Percentiles rank a stretch among this genome's conserved stretches.
These are phyloP conservation scores for Phaonia tiefii DNA, from an alignment of 2,888 invertebrate species.

Conservation along the genomic window DNA sequence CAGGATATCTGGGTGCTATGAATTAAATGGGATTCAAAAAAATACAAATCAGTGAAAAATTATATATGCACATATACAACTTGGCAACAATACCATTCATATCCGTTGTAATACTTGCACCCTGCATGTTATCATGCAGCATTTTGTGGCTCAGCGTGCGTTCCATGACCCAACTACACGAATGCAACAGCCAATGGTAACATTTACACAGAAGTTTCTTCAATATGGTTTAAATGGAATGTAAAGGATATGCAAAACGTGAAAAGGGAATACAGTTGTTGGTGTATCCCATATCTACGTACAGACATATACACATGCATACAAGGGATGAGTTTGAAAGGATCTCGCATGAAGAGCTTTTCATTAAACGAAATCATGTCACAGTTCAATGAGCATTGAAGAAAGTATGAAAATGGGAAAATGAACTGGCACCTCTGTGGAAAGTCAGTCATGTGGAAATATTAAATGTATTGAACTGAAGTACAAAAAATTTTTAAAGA, in stretches of 20 bases:
- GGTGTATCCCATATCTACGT: too few species aligned
- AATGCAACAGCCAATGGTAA: constrained; percentile 17
- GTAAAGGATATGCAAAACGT: constrained; percentile 12
- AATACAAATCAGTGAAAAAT: not conserved
- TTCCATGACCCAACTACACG: constrained; percentile 1
- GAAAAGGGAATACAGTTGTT: too few species aligned
- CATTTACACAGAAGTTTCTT: constrained; percentile 1
- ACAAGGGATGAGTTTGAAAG: constrained; percentile 33
- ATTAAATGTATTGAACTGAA: not conserved
- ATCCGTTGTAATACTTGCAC: not conserved
- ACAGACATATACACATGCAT: too few species aligned
- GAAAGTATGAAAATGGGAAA: constrained; percentile 1
- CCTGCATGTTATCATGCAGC: not conserved
- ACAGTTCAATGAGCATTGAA: constrained; percentile 49
- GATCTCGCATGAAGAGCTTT: constrained; percentile 43
- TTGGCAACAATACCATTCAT: not conserved
- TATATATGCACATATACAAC: too few species aligned
- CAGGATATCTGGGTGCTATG: constrained; percentile 8
- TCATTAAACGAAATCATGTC: constrained; percentile 21
- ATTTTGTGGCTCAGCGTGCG: not conserved
- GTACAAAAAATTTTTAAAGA: too few species aligned
- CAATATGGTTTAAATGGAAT: constrained; percentile 13
- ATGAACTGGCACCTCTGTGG: not conserved
- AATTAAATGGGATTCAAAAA: not conserved
- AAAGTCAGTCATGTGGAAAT: not conserved